Evolutionary conservation across 2,888 invertebrate species (phyloP).

Genomic region (Drosophila flavopinicola): DNA sequence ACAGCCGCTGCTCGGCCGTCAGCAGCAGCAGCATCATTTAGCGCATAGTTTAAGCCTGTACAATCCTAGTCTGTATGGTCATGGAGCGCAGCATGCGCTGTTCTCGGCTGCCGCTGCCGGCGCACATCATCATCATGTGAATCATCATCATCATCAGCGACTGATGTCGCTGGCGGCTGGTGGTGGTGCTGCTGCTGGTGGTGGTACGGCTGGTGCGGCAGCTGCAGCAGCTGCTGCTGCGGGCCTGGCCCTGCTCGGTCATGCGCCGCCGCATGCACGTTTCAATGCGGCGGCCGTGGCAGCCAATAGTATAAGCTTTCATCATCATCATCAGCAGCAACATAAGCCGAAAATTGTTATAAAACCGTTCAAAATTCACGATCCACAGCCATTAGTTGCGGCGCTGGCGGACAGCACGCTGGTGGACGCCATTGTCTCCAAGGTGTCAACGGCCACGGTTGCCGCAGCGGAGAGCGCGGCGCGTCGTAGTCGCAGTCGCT

Average conservation of each 20-base stretch:
- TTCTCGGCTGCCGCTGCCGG: slow-evolving; percentile 34
- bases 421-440: slow-evolving; percentile 83
- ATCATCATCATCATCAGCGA: slow-evolving; percentile 55
- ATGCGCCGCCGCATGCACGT: slow-evolving; percentile 56
- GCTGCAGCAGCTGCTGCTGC: slow-evolving; percentile 51
- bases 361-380: slow-evolving; percentile 85
- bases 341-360: slow-evolving; percentile 84
- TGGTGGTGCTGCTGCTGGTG: slow-evolving; percentile 40
- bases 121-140: slow-evolving; percentile 50
- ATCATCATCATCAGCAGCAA: slow-evolving; percentile 78
- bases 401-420: slow-evolving; percentile 82
- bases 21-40: slow-evolving; percentile 55
- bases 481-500: slow-evolving; percentile 82
- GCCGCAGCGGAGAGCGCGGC: slow-evolving; percentile 83
- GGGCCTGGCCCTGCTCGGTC: slow-evolving; percentile 57
- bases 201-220: slow-evolving; percentile 25
- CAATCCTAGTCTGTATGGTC: slow-evolving; percentile 54
- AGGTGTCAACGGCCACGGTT: slow-evolving; percentile 83
- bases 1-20: slow-evolving; percentile 62
- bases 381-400: slow-evolving; percentile 83
- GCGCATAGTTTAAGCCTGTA: slow-evolving; percentile 57
- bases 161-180: slow-evolving; percentile 64
- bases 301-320: slow-evolving; percentile 78
- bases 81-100: slow-evolving; percentile 44
- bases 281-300: slow-evolving; percentile 70